Evolutionary conservation across 2,797 vertebrate genomes (phyloP).

Genomic region (Hapalemur alaotrensis): DNA sequence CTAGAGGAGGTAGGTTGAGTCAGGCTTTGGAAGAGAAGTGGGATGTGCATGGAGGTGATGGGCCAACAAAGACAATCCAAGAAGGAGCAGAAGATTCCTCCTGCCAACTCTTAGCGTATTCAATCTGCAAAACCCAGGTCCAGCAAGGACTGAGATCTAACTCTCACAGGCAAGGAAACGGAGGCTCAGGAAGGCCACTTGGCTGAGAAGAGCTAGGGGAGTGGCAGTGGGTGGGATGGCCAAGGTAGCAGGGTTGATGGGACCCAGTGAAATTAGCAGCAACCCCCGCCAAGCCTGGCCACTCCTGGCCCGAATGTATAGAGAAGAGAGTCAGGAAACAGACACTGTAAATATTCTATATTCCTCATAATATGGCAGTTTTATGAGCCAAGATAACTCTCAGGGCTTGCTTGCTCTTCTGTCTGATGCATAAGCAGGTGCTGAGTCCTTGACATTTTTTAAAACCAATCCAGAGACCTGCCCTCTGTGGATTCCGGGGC

Average conservation of each 20-base stretch:
- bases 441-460: not conserved
- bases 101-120: not conserved
- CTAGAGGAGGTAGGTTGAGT: not conserved
- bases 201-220: not conserved
- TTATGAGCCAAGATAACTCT: not conserved
- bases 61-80: not conserved
- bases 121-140: not conserved
- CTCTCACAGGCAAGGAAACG: not conserved
- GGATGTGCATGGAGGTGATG: not conserved
- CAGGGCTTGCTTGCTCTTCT: not conserved
- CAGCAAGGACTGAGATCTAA: not conserved
- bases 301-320: not conserved
- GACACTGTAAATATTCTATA: not conserved
- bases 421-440: not conserved
- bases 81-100: not conserved
- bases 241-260: not conserved
- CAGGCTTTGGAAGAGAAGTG: not conserved
- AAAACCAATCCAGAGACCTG: not conserved
- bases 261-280: fast-evolving
- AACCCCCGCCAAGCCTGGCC: not conserved
- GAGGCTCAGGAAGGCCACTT: not conserved
- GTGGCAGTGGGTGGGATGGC: not conserved
- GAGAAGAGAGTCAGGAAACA: not conserved
- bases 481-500: not conserved
- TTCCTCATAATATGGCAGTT: not conserved